phyloP scores from a whole-genome alignment of 2,797 vertebrate species.

The Schizopygopsis pylzovi region DNA sequence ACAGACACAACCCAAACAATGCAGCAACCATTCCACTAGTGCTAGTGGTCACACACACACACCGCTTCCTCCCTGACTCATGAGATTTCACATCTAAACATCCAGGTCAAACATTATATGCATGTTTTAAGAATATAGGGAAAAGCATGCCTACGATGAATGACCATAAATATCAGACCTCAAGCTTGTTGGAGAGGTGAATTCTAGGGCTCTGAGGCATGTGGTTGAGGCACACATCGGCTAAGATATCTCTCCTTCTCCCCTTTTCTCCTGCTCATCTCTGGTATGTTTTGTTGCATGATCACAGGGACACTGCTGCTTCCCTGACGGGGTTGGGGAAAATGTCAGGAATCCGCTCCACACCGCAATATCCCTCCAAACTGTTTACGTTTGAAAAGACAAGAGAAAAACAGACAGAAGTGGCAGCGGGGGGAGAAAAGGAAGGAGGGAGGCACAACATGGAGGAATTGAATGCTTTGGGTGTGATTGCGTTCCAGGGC shows the following conservation, averaged over 20 bases:
- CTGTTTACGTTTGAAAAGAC: conserved; percentile 55
- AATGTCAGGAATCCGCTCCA: conserved; percentile 58
- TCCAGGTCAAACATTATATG: conserved; percentile 36
- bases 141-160: conserved; percentile 26
- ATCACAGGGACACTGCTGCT: conserved; percentile 54
- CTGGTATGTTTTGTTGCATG: conserved; percentile 40
- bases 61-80: conserved; percentile 22
- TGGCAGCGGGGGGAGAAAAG: conserved; percentile 14
- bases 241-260: conserved; percentile 17
- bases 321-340: conserved; percentile 56
- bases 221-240: not conserved
- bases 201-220: not conserved
- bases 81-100: conserved; percentile 36
- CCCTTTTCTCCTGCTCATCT: conserved; percentile 41
- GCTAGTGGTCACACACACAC: conserved; percentile 54
- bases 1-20: conserved; percentile 43
- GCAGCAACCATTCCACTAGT: conserved; percentile 54
- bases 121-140: conserved; percentile 37
- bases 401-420: conserved; percentile 52
- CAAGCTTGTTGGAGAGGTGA: not conserved
- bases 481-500: conserved; percentile 28
- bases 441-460: conserved; percentile 33
- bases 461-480: conserved; percentile 9
- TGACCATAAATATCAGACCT: conserved; percentile 26
- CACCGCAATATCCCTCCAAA: conserved; percentile 55